Percentiles rank a stretch among this genome's conserved stretches.
Conservation (phyloP, 2,888 invertebrate species). For the Lapara coniferarum region DNA sequence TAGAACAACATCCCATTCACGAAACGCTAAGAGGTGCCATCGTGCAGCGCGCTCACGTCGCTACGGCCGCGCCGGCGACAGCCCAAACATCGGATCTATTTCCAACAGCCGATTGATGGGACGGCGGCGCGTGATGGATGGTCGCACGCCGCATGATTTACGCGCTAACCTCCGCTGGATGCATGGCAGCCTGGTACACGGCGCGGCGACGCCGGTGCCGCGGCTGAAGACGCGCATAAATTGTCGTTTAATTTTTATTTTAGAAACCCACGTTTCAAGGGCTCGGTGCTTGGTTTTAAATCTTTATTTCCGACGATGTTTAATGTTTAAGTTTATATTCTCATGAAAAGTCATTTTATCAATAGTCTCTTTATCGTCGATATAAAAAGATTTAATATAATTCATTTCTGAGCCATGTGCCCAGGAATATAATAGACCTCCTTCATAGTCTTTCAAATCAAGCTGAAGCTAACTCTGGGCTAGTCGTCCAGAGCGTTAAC, state of each 20-base stretch:
- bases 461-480: too few relatives aligned
- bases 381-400: too few relatives aligned
- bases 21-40: constrained; percentile 10
- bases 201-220: constrained; percentile 27
- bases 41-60: constrained; percentile 7
- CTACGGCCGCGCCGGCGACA: constrained; percentile 17
- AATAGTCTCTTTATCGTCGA: too few relatives aligned
- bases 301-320: neutral
- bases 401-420: too few relatives aligned
- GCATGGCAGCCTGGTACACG: constrained; percentile 68
- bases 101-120: constrained; percentile 71
- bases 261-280: neutral
- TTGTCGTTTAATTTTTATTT: constrained; percentile 7
- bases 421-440: too few relatives aligned
- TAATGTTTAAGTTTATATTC: neutral
- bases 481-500: too few relatives aligned
- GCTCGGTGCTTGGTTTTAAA: neutral
- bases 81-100: constrained; percentile 61
- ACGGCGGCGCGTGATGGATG: constrained; percentile 74
- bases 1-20: constrained; percentile 17
- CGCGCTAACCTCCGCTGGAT: constrained; percentile 62
- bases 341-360: too few relatives aligned
- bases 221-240: constrained; percentile 18
- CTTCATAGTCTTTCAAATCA: too few relatives aligned
- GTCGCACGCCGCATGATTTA: constrained; percentile 72